Conservation (phyloP, 2,113 vertebrate species). For the Notothenia coriiceps region DNA sequence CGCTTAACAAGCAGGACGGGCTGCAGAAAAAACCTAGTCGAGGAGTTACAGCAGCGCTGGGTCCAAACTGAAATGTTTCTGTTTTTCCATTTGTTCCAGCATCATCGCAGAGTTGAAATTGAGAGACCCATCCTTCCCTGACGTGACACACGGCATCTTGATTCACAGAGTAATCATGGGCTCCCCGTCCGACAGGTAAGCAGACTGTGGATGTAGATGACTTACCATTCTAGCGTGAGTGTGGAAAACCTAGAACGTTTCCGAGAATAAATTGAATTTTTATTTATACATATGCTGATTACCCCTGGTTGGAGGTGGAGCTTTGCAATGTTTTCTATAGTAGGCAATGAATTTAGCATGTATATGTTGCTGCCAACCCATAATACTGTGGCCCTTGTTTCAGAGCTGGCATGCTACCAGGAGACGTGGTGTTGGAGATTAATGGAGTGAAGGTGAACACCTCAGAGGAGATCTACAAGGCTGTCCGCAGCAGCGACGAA, state of each 20-base stretch:
- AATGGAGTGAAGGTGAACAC: slow-evolving; percentile 80
- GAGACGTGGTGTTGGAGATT: slow-evolving; percentile 78
- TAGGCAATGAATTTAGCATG: not conserved
- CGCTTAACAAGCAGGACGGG: not conserved
- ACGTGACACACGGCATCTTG: slow-evolving; percentile 91
- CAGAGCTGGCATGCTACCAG: slow-evolving; percentile 79
- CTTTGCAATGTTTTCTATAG: not conserved
- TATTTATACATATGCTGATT: too few species aligned
- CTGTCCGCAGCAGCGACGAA: slow-evolving; percentile 85
- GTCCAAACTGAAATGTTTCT: not conserved
- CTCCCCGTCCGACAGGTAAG: slow-evolving; percentile 91
- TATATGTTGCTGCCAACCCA: not conserved
- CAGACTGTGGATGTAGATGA: not conserved
- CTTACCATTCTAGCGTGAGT: not conserved
- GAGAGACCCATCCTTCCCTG: slow-evolving; percentile 90
- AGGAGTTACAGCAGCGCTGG: not conserved
- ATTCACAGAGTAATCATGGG: slow-evolving; percentile 93
- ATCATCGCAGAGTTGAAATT: slow-evolving; percentile 92
- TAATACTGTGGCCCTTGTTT: slow-evolving; percentile 32
- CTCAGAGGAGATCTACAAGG: slow-evolving; percentile 91
- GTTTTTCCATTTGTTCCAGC: slow-evolving; percentile 70
- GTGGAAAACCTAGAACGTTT: too few species aligned
- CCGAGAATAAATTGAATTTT: too few species aligned
- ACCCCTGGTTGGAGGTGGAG: too few species aligned
- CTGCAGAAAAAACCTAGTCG: not conserved